A percentile compares a stretch with the other conserved stretches of the same genome.
These are phyloP conservation scores for Indri indri DNA, from an alignment of 2,113 vertebrate species.

Conservation along the genomic window DNA sequence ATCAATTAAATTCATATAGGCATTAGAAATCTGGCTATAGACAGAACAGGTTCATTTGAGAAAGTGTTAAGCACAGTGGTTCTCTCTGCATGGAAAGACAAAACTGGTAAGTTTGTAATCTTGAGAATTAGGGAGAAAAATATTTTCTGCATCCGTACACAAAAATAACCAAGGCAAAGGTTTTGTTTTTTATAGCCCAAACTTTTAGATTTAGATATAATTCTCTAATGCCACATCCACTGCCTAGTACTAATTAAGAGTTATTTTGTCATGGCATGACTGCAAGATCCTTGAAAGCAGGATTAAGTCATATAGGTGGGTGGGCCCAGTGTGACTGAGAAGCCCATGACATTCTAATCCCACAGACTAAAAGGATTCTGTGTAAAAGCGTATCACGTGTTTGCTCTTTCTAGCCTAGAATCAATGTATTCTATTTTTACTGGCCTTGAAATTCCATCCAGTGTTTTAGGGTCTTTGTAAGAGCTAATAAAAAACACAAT, in stretches of 20 bases:
- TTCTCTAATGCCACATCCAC: background rate
- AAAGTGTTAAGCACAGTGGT: background rate
- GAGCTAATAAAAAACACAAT: background rate
- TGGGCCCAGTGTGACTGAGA: accelerated
- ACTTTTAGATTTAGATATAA: too few species aligned
- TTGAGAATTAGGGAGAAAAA: background rate
- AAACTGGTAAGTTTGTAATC: background rate
- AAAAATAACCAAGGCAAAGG: background rate
- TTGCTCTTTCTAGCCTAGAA: background rate
- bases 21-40: background rate
- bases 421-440: background rate
- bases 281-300: background rate
- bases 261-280: background rate
- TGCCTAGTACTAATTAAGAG: background rate
- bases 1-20: background rate
- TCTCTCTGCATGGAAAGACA: background rate
- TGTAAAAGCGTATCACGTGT: background rate
- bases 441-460: background rate
- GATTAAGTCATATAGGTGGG: background rate
- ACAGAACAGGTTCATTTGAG: background rate
- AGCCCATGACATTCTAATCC: background rate
- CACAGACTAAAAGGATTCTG: background rate
- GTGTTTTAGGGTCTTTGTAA: background rate
- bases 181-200: background rate
- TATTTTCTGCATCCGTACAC: background rate